Evolutionary conservation across 2,888 invertebrate genomes (phyloP), one percentile per base, ranked within the genome.

Genomic region (Volucella bombylans): DNA sequence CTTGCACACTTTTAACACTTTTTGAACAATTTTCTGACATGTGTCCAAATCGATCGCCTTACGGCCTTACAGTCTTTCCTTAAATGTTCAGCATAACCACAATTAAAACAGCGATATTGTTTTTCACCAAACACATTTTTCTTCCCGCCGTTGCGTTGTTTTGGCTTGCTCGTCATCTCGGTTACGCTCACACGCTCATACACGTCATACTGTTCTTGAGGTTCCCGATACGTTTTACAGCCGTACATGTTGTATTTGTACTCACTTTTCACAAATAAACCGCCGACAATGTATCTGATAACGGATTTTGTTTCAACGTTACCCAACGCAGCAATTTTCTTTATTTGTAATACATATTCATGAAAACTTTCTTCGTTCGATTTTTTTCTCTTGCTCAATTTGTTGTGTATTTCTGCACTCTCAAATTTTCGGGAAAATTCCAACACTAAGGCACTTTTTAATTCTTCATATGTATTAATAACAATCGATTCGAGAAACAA

Each of bases 201-300:
- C 12, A 69, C 61, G 50, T 79, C 78, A n/a, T 74, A 78, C 54
- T 77, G 23, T 41, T 62, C 72, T n/a, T 62, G 47, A 10, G 82
- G 59, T 8, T 82, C 79, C 67, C 65, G 43, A n/a, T 43, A 90
- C 67, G 14, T 90, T 88, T 45, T 87, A 87, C 39, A 57, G 57
- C 57, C 39, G 57, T 80, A 76, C 18, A 86, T 41, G 10, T 14
- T 18, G 41, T 76, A 79, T 73, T 82, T 86, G 23, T 47, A 39
- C 50, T 72, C 64, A 38, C 23, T 71, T 68, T 59, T 82, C 8
- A 76, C 65, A 47, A 43, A 49, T 23, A 82, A 57, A 8, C 82
- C 86, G 23, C 82, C 67, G 2, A 72, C 79, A 9, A 86, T 61
- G 12, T 86, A 82, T 0, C 61, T 67, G 6, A 82, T 74, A 31